These are phyloP conservation scores for Tenthredo livida DNA, from an alignment of 2,888 invertebrate genomes.

Conservation along the genomic window DNA sequence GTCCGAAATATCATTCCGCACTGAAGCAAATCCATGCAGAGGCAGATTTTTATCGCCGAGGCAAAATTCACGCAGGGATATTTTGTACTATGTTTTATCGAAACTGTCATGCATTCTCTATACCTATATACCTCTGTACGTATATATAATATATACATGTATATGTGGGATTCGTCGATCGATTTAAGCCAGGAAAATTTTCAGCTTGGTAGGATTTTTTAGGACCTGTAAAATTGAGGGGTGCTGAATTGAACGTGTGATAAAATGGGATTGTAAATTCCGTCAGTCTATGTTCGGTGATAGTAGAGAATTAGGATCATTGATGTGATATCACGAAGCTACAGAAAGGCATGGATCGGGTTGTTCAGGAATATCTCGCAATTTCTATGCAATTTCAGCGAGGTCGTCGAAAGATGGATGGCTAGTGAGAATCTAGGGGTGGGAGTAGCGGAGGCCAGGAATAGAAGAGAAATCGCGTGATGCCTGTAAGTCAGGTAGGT, in stretches of 20 bases:
- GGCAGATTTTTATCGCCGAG: slow-evolving; percentile 23
- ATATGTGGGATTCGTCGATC: not conserved
- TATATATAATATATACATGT: not conserved
- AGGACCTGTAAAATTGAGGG: not conserved
- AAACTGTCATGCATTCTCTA: not conserved
- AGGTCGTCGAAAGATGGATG: slow-evolving; percentile 44
- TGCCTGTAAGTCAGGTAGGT: slow-evolving; percentile 33
- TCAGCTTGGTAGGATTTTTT: slow-evolving; percentile 8
- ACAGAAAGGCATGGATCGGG: slow-evolving; percentile 36
- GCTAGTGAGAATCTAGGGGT: not conserved
- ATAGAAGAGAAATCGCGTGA: slow-evolving; percentile 50
- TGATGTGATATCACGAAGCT: slow-evolving; percentile 46
- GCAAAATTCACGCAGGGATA: not conserved
- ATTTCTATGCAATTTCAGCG: slow-evolving; percentile 50
- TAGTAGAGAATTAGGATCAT: slow-evolving; percentile 43
- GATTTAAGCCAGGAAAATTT: slow-evolving; percentile 4
- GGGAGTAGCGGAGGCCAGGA: slow-evolving; percentile 17
- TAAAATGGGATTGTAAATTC: slow-evolving; percentile 45
- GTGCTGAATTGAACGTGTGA: slow-evolving; percentile 30
- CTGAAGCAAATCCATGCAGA: not conserved
- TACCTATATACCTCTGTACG: not conserved
- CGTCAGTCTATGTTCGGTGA: slow-evolving; percentile 13
- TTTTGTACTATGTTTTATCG: not conserved
- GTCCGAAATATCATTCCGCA: not conserved
- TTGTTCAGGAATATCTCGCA: slow-evolving; percentile 47